Percentiles rank a stretch among this genome's conserved stretches.
Conservation (phyloP, 2,888 invertebrate genomes). For the Esperia sulphurella region DNA sequence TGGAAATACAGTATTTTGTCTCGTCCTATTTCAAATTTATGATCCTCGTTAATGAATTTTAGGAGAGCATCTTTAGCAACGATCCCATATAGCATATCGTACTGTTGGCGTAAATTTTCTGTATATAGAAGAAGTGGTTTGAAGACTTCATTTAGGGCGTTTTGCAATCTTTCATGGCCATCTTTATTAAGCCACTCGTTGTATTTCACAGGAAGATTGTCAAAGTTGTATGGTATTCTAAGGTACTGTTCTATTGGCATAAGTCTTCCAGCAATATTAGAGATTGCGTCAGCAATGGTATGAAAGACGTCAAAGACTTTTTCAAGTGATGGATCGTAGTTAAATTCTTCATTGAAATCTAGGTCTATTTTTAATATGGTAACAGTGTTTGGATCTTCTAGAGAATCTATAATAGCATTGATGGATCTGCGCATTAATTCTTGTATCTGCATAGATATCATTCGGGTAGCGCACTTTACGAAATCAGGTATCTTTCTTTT, state of each 20-base stretch:
- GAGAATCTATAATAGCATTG: slow-evolving; percentile 77
- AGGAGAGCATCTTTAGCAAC: slow-evolving; percentile 65
- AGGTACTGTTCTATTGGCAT: slow-evolving; percentile 78
- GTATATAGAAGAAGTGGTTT: slow-evolving; percentile 78
- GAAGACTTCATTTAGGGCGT: slow-evolving; percentile 75
- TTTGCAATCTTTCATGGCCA: slow-evolving; percentile 70
- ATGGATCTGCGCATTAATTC: slow-evolving; percentile 84
- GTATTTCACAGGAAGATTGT: slow-evolving; percentile 78
- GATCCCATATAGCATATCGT: slow-evolving; percentile 75
- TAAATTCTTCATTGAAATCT: slow-evolving; percentile 74
- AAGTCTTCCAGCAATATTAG: slow-evolving; percentile 77
- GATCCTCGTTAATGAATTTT: slow-evolving; percentile 67
- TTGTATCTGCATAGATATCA: slow-evolving; percentile 80
- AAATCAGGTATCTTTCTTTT: slow-evolving; percentile 55
- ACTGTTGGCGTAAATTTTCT: slow-evolving; percentile 71
- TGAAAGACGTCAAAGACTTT: slow-evolving; percentile 79
- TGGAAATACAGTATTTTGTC: slow-evolving; percentile 81
- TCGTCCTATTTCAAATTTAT: slow-evolving; percentile 80
- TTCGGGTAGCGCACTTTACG: slow-evolving; percentile 63
- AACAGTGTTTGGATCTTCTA: slow-evolving; percentile 72
- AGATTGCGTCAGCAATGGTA: slow-evolving; percentile 77
- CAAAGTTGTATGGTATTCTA: slow-evolving; percentile 54
- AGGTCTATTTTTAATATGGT: slow-evolving; percentile 82
- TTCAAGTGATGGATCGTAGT: slow-evolving; percentile 79
- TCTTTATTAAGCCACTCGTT: slow-evolving; percentile 78